Percentiles rank a stretch among this genome's conserved stretches.
Evolutionary conservation across 1,140 invertebrate genomes (phyloP).

Genomic region (Bombus confusus): DNA sequence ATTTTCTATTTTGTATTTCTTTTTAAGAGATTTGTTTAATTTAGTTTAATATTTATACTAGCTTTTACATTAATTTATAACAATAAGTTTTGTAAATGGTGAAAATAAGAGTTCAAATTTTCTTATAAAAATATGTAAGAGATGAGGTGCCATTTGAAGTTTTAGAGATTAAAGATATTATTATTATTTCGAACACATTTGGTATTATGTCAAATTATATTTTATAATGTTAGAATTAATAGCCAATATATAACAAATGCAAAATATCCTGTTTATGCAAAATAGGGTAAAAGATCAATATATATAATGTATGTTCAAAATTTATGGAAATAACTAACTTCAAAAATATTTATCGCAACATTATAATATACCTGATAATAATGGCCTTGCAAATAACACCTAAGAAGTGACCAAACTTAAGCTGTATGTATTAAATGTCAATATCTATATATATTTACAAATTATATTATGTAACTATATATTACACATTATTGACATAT

Average conservation of each 20-base stretch:
- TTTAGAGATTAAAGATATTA: slow-evolving; percentile 2
- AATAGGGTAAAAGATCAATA: not conserved
- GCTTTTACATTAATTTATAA: not conserved
- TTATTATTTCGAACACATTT: not conserved
- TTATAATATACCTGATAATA: slow-evolving; percentile 35
- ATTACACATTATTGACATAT: slow-evolving; percentile 29
- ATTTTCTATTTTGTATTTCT: not conserved
- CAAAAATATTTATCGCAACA: not conserved
- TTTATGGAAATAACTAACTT: not conserved
- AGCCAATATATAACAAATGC: not conserved
- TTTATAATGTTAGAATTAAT: not conserved
- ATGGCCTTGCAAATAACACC: slow-evolving; percentile 49
- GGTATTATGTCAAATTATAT: not conserved
- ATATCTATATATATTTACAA: slow-evolving; percentile 38
- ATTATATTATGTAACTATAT: not conserved
- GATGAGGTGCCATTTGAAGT: not conserved
- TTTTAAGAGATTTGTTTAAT: not conserved
- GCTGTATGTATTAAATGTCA: slow-evolving; percentile 15
- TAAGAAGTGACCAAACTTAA: slow-evolving; percentile 33
- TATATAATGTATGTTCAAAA: not conserved
- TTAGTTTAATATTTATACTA: not conserved
- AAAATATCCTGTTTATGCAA: slow-evolving; percentile 15
- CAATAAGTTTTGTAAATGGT: not conserved
- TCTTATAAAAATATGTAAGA: not conserved
- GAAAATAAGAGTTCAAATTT: not conserved